A percentile compares a stretch with the other conserved stretches of the same genome.
Conservation (phyloP, 2,888 invertebrate genomes). For the Tetranychus truncatus region DNA sequence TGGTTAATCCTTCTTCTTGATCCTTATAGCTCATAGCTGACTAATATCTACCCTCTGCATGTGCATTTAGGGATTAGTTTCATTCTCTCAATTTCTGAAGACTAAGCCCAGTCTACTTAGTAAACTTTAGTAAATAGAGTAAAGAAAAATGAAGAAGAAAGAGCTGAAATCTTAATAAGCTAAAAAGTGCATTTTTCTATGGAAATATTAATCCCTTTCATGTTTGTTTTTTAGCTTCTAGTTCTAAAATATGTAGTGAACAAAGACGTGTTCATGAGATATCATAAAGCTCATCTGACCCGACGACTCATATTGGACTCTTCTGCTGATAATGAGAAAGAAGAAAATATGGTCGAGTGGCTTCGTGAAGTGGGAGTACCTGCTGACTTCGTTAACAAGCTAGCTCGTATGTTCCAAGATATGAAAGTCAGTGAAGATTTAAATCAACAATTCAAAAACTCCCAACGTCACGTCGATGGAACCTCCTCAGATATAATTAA, state of each 20-base stretch:
- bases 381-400: slow-evolving; percentile 93
- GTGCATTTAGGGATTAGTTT: too few species aligned
- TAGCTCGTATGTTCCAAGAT: slow-evolving; percentile 81
- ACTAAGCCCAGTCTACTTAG: too few species aligned
- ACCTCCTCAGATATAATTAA: slow-evolving; percentile 45
- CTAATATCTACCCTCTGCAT: too few species aligned
- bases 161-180: too few species aligned
- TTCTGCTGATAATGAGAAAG: slow-evolving; percentile 95
- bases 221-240: slow-evolving; percentile 40
- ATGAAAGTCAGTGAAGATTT: slow-evolving; percentile 94
- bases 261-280: slow-evolving; percentile 99
- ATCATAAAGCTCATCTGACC: slow-evolving; percentile 93
- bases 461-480: not conserved
- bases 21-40: not conserved
- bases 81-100: too few species aligned
- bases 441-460: slow-evolving; percentile 62
- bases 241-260: slow-evolving; percentile 97
- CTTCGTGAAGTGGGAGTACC: slow-evolving; percentile 83
- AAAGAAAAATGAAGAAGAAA: too few species aligned
- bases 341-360: slow-evolving; percentile 99
- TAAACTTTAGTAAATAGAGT: too few species aligned
- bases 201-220: slow-evolving; percentile 8
- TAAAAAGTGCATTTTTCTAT: too few species aligned
- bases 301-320: slow-evolving; percentile 87
- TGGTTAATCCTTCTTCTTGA: not conserved